phyloP scores from a whole-genome alignment of 2,888 invertebrate species.

The Trypoxylon attenuatum region DNA sequence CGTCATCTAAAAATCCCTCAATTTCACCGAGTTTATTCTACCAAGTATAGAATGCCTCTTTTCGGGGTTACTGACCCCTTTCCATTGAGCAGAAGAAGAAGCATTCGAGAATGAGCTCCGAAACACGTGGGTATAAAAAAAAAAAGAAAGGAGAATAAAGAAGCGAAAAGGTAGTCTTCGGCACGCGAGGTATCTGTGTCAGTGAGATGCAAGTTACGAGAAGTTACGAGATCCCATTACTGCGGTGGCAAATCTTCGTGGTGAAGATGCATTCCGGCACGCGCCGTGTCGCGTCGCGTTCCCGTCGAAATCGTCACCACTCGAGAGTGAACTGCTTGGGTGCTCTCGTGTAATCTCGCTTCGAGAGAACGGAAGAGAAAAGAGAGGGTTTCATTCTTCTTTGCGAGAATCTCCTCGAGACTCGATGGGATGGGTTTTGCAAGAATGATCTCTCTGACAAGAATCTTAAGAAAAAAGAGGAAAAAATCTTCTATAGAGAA shows the following conservation, averaged over 20 bases:
- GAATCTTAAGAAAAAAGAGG: too few species aligned
- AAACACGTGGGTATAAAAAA: conserved; percentile 5
- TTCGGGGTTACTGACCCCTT: conserved; percentile 39
- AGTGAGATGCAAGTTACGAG: conserved; percentile 42
- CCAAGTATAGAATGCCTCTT: conserved; percentile 25
- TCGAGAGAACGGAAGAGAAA: too few species aligned
- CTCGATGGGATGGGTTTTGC: too few species aligned
- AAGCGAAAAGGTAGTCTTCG: conserved; percentile 10
- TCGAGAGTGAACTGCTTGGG: conserved; percentile 11
- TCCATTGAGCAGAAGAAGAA: conserved; percentile 16
- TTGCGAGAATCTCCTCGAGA: too few species aligned
- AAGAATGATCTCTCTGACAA: too few species aligned
- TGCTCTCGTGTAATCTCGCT: too few species aligned
- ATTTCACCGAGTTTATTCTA: too few species aligned
- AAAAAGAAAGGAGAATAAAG: neutral
- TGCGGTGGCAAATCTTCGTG: conserved; percentile 14
- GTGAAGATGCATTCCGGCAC: conserved; percentile 25
- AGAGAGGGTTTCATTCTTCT: too few species aligned
- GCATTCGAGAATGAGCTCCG: conserved; percentile 18
- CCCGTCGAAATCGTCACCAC: too few species aligned
- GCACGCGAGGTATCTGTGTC: conserved; percentile 35
- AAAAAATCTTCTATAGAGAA: too few species aligned
- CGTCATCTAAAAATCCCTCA: too few species aligned
- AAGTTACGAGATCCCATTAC: conserved; percentile 23
- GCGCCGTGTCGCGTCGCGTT: conserved; percentile 17